Percentiles rank a stretch among this genome's conserved stretches.
Evolutionary conservation across 2,888 invertebrate genomes (phyloP).

Genomic region (Tenthredo distinguenda): DNA sequence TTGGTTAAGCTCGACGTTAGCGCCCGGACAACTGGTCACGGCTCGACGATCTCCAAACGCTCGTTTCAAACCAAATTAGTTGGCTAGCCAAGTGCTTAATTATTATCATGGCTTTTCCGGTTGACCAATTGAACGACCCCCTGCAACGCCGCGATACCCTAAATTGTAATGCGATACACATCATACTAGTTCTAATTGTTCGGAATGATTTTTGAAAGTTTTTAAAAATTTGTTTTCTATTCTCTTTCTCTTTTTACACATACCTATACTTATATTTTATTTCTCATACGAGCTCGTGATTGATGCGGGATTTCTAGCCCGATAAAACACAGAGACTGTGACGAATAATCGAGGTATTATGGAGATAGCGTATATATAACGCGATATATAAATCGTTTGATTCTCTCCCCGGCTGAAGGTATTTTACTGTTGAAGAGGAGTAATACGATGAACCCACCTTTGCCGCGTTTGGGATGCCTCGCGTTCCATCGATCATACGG

Average conservation of each 20-base stretch:
- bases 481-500: conserved; percentile 46
- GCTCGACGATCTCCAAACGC: conserved; percentile 29
- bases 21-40: conserved; percentile 32
- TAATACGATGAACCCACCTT: conserved; percentile 37
- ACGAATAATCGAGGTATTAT: conserved; percentile 12
- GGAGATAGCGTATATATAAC: conserved; percentile 15
- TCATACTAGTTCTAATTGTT: background rate
- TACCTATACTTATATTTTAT: background rate
- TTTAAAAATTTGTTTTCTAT: background rate
- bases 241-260: background rate
- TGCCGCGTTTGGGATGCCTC: conserved; percentile 27
- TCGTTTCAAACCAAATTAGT: conserved; percentile 43
- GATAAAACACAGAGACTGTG: conserved; percentile 21
- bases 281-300: background rate
- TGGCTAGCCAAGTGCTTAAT: conserved; percentile 38
- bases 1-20: conserved; percentile 26
- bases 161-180: background rate
- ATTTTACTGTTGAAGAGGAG: conserved; percentile 40
- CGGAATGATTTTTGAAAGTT: background rate
- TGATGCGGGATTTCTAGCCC: conserved; percentile 17
- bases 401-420: conserved; percentile 18
- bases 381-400: conserved; percentile 37
- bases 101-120: conserved; percentile 33
- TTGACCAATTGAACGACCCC: conserved; percentile 3
- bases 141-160: background rate